Conservation (phyloP, 2,113 vertebrate genomes). For the Peromyscus polionotus region DNA sequence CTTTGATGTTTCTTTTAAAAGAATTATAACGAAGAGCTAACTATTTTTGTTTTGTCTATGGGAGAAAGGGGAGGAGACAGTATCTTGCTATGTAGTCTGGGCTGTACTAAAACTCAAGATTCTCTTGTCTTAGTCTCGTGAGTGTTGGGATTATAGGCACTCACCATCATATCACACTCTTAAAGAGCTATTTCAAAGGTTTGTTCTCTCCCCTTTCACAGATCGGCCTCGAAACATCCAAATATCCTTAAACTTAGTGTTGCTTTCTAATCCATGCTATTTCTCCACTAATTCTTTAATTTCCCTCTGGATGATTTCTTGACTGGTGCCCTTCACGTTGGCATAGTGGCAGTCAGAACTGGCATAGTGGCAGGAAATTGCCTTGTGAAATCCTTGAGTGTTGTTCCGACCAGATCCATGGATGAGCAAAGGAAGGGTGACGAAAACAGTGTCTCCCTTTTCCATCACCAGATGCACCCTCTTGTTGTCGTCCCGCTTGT, state of each 20-base stretch:
- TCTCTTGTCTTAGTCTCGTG: not conserved
- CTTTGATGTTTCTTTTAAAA: not conserved
- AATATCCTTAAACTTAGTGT: constrained; percentile 85
- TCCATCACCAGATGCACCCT: constrained; percentile 93
- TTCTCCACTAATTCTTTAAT: constrained; percentile 63
- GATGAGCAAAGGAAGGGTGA: constrained; percentile 90
- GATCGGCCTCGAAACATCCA: constrained; percentile 89
- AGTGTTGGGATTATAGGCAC: no score
- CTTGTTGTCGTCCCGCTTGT: constrained; percentile 76
- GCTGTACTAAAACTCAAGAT: not conserved
- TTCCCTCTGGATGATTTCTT: constrained; percentile 92
- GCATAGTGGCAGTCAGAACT: constrained; percentile 92
- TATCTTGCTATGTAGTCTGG: not conserved
- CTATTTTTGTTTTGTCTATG: not conserved
- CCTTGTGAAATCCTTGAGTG: constrained; percentile 93
- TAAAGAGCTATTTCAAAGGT: constrained; percentile 78
- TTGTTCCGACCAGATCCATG: constrained; percentile 93
- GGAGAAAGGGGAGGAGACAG: no score
- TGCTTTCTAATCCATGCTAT: accelerated
- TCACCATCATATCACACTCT: not conserved
- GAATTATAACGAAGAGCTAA: not conserved
- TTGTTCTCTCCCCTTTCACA: constrained; percentile 91
- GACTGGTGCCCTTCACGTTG: constrained; percentile 92
- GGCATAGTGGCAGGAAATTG: constrained; percentile 94
- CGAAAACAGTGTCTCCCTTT: constrained; percentile 97